Base-by-base conservation (phyloP, 2,888 invertebrate genomes). In the Drosophila yooni region DNA sequence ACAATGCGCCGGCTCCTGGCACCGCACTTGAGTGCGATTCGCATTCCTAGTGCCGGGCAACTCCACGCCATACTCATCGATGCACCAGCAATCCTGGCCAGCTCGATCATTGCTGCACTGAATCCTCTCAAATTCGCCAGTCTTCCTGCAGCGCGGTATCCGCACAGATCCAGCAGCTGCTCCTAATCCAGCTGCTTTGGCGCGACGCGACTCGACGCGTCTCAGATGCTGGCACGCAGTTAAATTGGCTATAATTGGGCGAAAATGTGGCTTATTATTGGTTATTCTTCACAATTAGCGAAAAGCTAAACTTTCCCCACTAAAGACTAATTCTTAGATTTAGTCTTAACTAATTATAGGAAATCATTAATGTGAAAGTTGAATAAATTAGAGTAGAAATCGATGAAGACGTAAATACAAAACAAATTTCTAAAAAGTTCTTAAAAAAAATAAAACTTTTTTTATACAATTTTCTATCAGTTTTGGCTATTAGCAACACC, bases 11-110 rank as follows among this genome's bases (percentile, higher is more conserved):
- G 96, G 96, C 53, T 93, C 92, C 38, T 65, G 65, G 36, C 92
- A 93, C 21, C 74, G 83, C 0, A 93, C 92, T 15, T 76, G 74
- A 0, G 86, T 70, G 0, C 91, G 86, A 7, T 83, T 92, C 15
- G 81, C 75, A 51, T 91, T 92, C 0, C 96, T 95, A 0, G 97
- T 97, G 53, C 97, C 97, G 3, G 96, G 95, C 21, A 96, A 91
- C 94, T 97, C 97, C 77, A 95, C 95, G 1, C 97, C 97, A 74
- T 96, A 94, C 71, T 95, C 94, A 90, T 97, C 96, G 11, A 97
- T 96, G 91, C 97, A 97, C 97, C 97, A 97, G 91, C 97, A 97
- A 70, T 92, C 90, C 38, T 95, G 94, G 88, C 95, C 95, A 58
- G 95, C 94, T 70, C 95, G 95, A 83, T 95, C 95, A 82, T 96